Evolutionary conservation across 2,113 vertebrate genomes (phyloP).

Genomic region (Mohoua ochrocephala): DNA sequence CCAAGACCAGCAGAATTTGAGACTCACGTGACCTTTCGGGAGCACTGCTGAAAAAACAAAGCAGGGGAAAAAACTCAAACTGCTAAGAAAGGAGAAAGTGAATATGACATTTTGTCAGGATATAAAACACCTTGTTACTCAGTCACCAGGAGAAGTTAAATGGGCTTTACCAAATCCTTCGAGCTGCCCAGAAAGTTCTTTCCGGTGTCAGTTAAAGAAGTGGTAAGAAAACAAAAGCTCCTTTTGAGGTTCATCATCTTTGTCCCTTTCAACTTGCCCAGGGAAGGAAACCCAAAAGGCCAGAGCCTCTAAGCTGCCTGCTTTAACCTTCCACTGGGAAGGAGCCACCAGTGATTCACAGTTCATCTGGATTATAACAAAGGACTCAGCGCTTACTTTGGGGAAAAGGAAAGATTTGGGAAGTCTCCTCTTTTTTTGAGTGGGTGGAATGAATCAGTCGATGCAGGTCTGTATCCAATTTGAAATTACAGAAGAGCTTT

Average conservation of each 20-base stretch:
- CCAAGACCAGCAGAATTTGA: not conserved
- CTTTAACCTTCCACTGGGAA: not conserved
- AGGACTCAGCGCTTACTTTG: not conserved
- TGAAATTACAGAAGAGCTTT: constrained; percentile 8
- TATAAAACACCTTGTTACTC: not conserved
- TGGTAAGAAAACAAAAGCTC: not conserved
- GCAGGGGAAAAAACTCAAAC: not conserved
- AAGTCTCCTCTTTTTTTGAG: not conserved
- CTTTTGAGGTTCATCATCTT: not conserved
- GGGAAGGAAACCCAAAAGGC: not conserved
- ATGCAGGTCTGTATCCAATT: not conserved
- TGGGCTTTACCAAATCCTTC: not conserved
- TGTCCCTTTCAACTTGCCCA: not conserved
- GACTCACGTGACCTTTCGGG: not conserved
- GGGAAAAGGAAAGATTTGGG: not conserved
- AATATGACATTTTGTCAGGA: not conserved
- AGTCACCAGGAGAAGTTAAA: not conserved
- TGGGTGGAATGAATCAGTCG: not conserved
- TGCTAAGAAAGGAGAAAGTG: not conserved
- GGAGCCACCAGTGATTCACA: not conserved
- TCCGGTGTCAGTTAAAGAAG: not conserved
- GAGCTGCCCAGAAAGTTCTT: not conserved
- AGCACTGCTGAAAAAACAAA: not conserved
- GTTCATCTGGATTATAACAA: not conserved
- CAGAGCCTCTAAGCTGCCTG: not conserved